phyloP scores from a whole-genome alignment of 2,888 invertebrate genomes.

The Hirtodrosophila alboralis region DNA sequence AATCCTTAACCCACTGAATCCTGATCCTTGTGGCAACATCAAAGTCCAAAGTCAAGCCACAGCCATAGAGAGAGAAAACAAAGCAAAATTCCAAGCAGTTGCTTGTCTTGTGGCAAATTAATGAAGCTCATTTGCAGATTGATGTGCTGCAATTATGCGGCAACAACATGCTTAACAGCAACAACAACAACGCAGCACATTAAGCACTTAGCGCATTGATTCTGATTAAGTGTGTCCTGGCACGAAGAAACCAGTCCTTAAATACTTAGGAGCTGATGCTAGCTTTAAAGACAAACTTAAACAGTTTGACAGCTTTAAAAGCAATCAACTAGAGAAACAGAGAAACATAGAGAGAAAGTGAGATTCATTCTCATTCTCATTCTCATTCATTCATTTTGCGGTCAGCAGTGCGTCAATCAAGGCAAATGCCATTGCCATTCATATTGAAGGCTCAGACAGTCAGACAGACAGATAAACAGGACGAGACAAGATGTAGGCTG shows the following conservation, averaged over 20 bases:
- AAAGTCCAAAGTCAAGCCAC: slow-evolving; percentile 56
- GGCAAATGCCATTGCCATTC: slow-evolving; percentile 58
- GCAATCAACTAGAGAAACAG: slow-evolving; percentile 40
- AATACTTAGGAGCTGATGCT: slow-evolving; percentile 1
- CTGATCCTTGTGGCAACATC: slow-evolving; percentile 56
- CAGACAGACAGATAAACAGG: slow-evolving; percentile 12
- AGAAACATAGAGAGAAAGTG: background rate
- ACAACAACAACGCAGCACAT: slow-evolving; percentile 30
- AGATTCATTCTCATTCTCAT: slow-evolving; percentile 34
- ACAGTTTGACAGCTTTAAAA: slow-evolving; percentile 46
- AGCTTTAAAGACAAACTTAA: slow-evolving; percentile 45
- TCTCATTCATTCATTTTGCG: slow-evolving; percentile 55
- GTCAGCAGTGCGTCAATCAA: slow-evolving; percentile 75
- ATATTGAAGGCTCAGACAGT: slow-evolving; percentile 33
- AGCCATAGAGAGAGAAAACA: slow-evolving; percentile 1
- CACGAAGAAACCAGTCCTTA: slow-evolving; percentile 12
- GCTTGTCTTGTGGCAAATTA: slow-evolving; percentile 61
- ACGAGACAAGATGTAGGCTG: slow-evolving; percentile 6
- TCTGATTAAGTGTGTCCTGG: slow-evolving; percentile 70
- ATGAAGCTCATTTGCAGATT: slow-evolving; percentile 76
- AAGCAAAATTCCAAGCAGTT: slow-evolving; percentile 19
- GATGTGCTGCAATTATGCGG: slow-evolving; percentile 75
- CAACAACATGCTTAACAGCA: slow-evolving; percentile 32
- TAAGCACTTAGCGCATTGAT: slow-evolving; percentile 76
- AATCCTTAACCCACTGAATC: no score